Conservation (phyloP, 1,140 invertebrate species). For the Cydia splendana region DNA sequence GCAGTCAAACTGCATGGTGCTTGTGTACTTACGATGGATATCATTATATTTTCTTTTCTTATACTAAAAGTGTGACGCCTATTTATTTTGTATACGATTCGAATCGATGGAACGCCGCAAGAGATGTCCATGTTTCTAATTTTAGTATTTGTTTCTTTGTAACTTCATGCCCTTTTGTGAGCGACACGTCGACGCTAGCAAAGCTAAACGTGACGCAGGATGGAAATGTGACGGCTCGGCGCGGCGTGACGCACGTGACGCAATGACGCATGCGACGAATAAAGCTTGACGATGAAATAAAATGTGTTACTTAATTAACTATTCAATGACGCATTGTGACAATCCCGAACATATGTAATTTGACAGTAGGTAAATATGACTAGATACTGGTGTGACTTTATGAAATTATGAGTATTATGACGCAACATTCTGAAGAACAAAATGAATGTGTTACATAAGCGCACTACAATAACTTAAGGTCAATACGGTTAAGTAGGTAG, state of each 20-base stretch:
- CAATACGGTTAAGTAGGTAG: too few species aligned
- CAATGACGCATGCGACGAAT: neutral
- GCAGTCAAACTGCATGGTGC: slow-evolving; percentile 76
- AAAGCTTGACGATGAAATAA: neutral
- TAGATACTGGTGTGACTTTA: too few species aligned
- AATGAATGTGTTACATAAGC: too few species aligned
- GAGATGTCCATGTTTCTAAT: slow-evolving; percentile 29
- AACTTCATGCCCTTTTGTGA: slow-evolving; percentile 30
- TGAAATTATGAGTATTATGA: too few species aligned
- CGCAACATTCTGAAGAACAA: too few species aligned
- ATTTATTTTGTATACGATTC: slow-evolving; percentile 64
- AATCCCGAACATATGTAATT: too few species aligned
- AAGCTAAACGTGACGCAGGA: slow-evolving; percentile 37
- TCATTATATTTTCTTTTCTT: slow-evolving; percentile 59
- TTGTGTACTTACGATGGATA: slow-evolving; percentile 77
- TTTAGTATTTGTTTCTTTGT: slow-evolving; percentile 31
- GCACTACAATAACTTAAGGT: too few species aligned
- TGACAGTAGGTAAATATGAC: too few species aligned
- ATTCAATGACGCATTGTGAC: neutral
- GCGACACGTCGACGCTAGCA: slow-evolving; percentile 25
- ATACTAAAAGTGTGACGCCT: slow-evolving; percentile 62
- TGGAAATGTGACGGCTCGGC: slow-evolving; percentile 35
- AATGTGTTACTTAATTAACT: neutral
- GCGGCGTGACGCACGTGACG: slow-evolving; percentile 33
- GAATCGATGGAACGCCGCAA: neutral